These are phyloP conservation scores for Calyptomena viridis DNA, from an alignment of 2,113 vertebrate genomes.

Conservation along the genomic window DNA sequence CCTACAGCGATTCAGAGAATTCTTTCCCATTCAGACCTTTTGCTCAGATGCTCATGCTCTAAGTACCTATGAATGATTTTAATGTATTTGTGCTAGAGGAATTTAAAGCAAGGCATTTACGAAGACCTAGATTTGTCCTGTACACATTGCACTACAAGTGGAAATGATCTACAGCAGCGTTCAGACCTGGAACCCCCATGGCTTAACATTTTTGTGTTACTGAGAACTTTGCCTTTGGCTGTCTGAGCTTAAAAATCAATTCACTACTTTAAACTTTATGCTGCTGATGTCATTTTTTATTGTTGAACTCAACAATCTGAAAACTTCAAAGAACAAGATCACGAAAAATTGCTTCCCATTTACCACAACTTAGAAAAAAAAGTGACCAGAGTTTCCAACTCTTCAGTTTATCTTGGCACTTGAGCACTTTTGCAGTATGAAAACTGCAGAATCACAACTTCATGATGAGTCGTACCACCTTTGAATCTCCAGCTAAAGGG, in stretches of 20 bases:
- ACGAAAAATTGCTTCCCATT: slow-evolving; percentile 29
- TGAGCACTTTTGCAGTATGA: not conserved
- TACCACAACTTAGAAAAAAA: not conserved
- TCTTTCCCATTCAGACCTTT: not conserved
- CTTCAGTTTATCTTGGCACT: not conserved
- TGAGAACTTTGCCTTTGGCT: slow-evolving; percentile 52
- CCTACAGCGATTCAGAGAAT: not conserved
- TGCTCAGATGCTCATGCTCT: not conserved
- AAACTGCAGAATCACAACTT: not conserved
- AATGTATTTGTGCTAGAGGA: not conserved
- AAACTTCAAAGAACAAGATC: slow-evolving; percentile 33
- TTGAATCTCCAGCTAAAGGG: not conserved
- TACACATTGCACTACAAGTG: not conserved
- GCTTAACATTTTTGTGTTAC: slow-evolving; percentile 27
- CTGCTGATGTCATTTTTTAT: slow-evolving; percentile 49
- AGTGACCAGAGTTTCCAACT: not conserved
- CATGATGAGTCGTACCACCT: not conserved
- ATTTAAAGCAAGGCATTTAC: slow-evolving; percentile 9
- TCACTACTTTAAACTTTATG: slow-evolving; percentile 30
- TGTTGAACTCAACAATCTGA: slow-evolving; percentile 27
- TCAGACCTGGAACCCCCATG: not conserved
- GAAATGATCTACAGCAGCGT: not conserved
- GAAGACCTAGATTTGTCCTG: not conserved
- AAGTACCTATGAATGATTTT: not conserved
- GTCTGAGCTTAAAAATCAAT: slow-evolving; percentile 56